A percentile compares a stretch with the other conserved stretches of the same genome.
These are phyloP conservation scores for Amphipyra tragopoginis DNA, from an alignment of 2,888 invertebrate species.

Conservation along the genomic window DNA sequence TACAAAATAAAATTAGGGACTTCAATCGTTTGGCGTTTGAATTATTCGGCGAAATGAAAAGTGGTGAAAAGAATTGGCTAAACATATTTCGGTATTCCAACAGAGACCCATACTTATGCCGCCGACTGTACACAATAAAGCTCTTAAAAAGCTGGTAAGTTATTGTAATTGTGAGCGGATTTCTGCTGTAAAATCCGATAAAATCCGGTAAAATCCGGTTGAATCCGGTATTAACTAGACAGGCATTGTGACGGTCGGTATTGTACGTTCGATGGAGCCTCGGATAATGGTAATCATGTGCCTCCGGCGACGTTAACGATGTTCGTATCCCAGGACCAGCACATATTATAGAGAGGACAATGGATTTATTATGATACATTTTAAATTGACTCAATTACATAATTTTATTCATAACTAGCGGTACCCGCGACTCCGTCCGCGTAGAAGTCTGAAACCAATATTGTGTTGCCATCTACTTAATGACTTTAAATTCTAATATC, in stretches of 20 bases:
- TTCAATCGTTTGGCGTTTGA: too few species aligned
- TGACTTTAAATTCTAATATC: too few species aligned
- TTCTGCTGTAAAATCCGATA: conserved; percentile 10
- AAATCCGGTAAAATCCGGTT: conserved; percentile 8
- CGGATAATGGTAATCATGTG: conserved; percentile 13
- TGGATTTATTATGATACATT: neutral
- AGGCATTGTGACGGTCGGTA: conserved; percentile 13
- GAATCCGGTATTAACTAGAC: conserved; percentile 16
- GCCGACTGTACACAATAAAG: too few species aligned
- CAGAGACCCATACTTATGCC: too few species aligned
- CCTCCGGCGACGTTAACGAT: conserved; percentile 15
- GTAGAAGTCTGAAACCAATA: too few species aligned
- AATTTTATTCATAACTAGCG: too few species aligned
- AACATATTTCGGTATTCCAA: too few species aligned
- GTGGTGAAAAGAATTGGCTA: too few species aligned
- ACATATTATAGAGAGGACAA: neutral
- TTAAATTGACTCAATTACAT: neutral
- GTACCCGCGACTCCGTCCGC: too few species aligned
- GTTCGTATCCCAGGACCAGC: neutral
- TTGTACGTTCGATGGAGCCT: conserved; percentile 6
- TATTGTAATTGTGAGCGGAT: conserved; percentile 24
- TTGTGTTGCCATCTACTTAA: too few species aligned
- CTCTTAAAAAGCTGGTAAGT: conserved; percentile 9
- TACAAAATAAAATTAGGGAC: too few species aligned
- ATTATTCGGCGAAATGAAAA: too few species aligned